Percentiles rank a stretch among this genome's conserved stretches.
phyloP scores from a whole-genome alignment of 2,113 vertebrate genomes.

The Myrmecophaga tridactyla region DNA sequence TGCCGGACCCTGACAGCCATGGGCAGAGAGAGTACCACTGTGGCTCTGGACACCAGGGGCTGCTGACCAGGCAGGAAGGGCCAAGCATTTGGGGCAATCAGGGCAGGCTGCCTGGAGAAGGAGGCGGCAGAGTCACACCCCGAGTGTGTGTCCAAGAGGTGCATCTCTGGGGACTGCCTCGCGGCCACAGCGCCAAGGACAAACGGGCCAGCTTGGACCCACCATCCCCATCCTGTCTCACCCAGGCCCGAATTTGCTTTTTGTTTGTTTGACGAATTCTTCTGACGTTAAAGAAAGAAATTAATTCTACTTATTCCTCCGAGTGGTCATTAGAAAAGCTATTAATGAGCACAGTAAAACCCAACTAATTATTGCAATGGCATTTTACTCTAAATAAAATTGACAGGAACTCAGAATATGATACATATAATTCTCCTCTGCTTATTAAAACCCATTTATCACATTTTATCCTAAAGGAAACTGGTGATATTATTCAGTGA shows the following conservation, averaged over 20 bases:
- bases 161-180: rapidly evolving
- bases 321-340: constrained; percentile 84
- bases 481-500: constrained; percentile 83
- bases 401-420: constrained; percentile 88
- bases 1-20: background rate
- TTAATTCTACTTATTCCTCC: constrained; percentile 84
- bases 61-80: rapidly evolving
- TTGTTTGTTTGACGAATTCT: constrained; percentile 80
- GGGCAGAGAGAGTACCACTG: no score
- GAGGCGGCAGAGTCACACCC: background rate
- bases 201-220: rapidly evolving
- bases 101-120: background rate
- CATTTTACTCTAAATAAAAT: constrained; percentile 95
- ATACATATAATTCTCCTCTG: constrained; percentile 85
- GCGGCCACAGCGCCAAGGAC: rapidly evolving
- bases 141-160: background rate
- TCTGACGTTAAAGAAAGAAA: constrained; percentile 77
- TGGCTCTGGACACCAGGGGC: background rate
- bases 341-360: constrained; percentile 88
- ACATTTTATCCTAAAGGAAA: constrained; percentile 81
- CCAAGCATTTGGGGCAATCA: background rate
- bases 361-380: constrained; percentile 86
- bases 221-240: rapidly evolving
- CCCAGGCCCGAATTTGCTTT: constrained; percentile 28
- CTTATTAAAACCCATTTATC: constrained; percentile 91